Evolutionary conservation across 1,140 invertebrate genomes (phyloP).

Genomic region (Drosophila takahashii): DNA sequence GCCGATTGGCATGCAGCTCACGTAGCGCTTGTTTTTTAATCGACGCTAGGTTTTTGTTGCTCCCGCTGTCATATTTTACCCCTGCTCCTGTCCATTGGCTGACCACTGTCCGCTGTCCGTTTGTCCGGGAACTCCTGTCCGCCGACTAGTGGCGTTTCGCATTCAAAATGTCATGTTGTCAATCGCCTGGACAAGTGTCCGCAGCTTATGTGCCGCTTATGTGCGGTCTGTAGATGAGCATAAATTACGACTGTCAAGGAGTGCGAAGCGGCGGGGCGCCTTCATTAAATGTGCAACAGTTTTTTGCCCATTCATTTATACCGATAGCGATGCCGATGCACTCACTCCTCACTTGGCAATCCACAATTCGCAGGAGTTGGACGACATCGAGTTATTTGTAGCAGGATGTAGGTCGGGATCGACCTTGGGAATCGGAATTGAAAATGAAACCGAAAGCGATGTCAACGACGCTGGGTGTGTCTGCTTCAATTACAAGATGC

Average conservation of each 20-base stretch:
- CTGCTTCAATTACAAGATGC: conserved; percentile 24
- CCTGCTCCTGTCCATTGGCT: conserved; percentile 18
- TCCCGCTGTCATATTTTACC: conserved; percentile 74
- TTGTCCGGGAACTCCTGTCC: conserved; percentile 41
- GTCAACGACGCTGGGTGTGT: conserved; percentile 47
- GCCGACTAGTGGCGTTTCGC: conserved; percentile 52
- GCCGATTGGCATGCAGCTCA: conserved; percentile 55
- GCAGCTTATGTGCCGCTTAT: conserved; percentile 61
- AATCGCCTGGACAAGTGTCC: conserved; percentile 60
- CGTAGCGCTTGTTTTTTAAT: conserved; percentile 61
- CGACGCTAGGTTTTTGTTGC: conserved; percentile 71
- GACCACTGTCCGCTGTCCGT: conserved; percentile 19
- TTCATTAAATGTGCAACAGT: conserved; percentile 57
- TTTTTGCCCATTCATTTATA: conserved; percentile 23
- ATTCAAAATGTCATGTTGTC: conserved; percentile 79
- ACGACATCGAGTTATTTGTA: conserved; percentile 67
- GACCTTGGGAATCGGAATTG: conserved; percentile 46
- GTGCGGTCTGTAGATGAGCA: conserved; percentile 62
- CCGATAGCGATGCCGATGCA: neutral
- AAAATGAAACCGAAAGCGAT: conserved; percentile 56
- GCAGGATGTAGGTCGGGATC: conserved; percentile 60
- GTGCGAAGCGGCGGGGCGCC: conserved; percentile 39
- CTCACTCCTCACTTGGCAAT: neutral
- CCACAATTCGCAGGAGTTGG: conserved; percentile 22
- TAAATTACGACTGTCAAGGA: conserved; percentile 59